Percentiles rank a stretch among this genome's conserved stretches.
phyloP scores from a whole-genome alignment of 2,113 vertebrate genomes.

The Rhombomys opimus region DNA sequence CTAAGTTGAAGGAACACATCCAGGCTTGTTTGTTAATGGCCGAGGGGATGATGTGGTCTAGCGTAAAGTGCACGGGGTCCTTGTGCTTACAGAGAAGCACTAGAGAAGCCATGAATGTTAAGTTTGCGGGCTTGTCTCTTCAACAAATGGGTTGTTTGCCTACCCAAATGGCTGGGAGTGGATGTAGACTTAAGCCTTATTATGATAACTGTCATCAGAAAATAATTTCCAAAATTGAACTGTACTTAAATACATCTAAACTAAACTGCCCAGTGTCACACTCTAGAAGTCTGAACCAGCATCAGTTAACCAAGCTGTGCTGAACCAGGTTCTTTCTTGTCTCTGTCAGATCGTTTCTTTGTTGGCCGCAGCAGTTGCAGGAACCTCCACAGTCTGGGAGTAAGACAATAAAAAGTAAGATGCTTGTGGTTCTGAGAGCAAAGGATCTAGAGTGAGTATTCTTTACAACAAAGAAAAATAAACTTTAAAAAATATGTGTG shows the following conservation, averaged over 20 bases:
- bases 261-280: too few relatives aligned
- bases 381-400: background rate
- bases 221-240: background rate
- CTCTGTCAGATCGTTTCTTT: background rate
- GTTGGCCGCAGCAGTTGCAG: background rate
- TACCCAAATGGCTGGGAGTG: background rate
- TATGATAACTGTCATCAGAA: background rate
- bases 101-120: background rate
- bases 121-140: background rate
- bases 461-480: background rate
- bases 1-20: background rate
- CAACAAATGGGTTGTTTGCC: background rate
- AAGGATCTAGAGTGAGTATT: background rate
- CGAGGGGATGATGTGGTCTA: background rate
- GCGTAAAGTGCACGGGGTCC: background rate
- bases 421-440: background rate
- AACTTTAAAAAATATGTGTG: background rate
- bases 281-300: background rate
- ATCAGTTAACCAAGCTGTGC: background rate
- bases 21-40: constrained; percentile 36
- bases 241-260: background rate
- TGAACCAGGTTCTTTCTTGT: background rate
- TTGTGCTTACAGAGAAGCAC: background rate
- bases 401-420: background rate
- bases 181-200: background rate